phyloP scores from a whole-genome alignment of 1,140 invertebrate genomes.

The Pachyrhynchus sulphureomaculatus region DNA sequence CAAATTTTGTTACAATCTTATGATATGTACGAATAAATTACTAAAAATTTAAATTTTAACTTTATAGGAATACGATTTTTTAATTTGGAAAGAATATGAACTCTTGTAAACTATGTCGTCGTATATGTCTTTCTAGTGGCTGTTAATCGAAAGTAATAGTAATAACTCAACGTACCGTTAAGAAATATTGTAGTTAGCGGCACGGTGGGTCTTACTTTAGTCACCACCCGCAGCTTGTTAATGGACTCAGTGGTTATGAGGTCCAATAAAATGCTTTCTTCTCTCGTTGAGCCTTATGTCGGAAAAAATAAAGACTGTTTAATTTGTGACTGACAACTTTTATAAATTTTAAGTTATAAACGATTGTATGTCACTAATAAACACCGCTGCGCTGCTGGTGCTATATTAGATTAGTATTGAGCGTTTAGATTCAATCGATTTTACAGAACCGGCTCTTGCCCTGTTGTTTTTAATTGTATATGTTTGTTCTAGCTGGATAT shows the following conservation, averaged over 20 bases:
- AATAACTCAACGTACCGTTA: conserved; percentile 13
- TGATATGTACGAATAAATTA: too few relatives aligned
- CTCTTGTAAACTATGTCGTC: background rate
- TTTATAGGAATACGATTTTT: too few relatives aligned
- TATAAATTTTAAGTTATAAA: conserved; percentile 6
- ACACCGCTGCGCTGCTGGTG: background rate
- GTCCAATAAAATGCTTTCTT: conserved; percentile 14
- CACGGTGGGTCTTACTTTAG: conserved; percentile 16
- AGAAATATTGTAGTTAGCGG: conserved; percentile 14
- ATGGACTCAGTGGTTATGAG: conserved; percentile 4
- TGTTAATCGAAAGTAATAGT: conserved; percentile 11
- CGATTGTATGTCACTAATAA: conserved; percentile 4
- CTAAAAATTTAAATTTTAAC: too few relatives aligned
- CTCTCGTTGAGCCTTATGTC: conserved; percentile 8
- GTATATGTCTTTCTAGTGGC: background rate
- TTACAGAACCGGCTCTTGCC: too few relatives aligned
- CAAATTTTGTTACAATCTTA: too few relatives aligned
- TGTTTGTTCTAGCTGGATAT: too few relatives aligned
- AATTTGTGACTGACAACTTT: conserved; percentile 17
- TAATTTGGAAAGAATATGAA: too few relatives aligned
- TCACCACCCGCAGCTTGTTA: conserved; percentile 13
- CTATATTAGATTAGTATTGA: background rate
- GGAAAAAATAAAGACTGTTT: conserved; percentile 16
- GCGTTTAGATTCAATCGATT: too few relatives aligned
- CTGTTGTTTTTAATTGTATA: too few relatives aligned